Evolutionary conservation across 2,797 vertebrate genomes (phyloP).

Genomic region (Alfaro cultratus): DNA sequence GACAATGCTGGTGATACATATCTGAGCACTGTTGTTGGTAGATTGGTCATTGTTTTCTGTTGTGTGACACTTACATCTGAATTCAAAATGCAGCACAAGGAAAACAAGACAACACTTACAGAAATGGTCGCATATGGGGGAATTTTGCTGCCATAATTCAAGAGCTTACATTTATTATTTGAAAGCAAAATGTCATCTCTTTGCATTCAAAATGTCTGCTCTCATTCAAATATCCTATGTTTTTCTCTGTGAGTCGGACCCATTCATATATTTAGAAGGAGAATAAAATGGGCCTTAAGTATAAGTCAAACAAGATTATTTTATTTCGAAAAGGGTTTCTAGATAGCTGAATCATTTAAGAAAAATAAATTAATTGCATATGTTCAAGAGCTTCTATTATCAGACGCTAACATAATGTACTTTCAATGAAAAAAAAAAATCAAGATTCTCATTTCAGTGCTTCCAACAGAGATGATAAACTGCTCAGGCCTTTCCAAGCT

Average conservation of each 20-base stretch:
- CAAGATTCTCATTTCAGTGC: conserved; percentile 10
- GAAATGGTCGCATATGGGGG: too few relatives aligned
- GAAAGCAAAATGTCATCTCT: too few relatives aligned
- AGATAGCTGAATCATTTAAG: background rate
- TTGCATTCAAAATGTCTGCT: too few relatives aligned
- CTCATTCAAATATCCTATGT: too few relatives aligned
- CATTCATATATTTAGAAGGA: background rate
- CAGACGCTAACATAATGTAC: background rate
- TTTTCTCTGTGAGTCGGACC: too few relatives aligned
- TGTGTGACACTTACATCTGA: too few relatives aligned
- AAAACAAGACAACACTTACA: too few relatives aligned
- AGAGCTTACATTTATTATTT: too few relatives aligned
- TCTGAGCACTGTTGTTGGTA: background rate
- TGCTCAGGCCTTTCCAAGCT: background rate
- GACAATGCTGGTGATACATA: background rate
- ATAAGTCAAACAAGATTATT: background rate
- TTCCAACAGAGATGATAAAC: conserved; percentile 28
- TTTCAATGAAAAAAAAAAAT: background rate
- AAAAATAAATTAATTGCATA: background rate
- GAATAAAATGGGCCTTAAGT: background rate
- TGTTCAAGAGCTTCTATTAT: background rate
- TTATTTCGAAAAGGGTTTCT: background rate
- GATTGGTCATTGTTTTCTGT: background rate
- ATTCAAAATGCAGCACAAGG: too few relatives aligned
- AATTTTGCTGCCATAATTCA: too few relatives aligned